phyloP scores from a whole-genome alignment of 2,113 vertebrate species.

The Silurus asotus region DNA sequence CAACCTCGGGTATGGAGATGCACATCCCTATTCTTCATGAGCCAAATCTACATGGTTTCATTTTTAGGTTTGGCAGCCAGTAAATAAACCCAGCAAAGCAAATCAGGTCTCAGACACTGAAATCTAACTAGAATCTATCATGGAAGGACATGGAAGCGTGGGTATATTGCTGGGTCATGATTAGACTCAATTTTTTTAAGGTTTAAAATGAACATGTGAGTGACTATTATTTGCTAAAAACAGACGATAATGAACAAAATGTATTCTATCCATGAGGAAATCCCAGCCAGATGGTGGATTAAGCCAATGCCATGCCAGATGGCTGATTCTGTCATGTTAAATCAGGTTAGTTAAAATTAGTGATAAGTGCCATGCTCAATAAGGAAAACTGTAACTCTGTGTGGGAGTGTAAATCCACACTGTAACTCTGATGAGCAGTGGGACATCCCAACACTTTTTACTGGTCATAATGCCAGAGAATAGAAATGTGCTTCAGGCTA shows the following conservation, averaged over 20 bases:
- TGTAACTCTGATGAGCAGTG: not conserved
- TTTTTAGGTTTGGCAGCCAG: not conserved
- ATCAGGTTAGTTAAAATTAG: constrained; percentile 10
- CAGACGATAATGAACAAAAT: not conserved
- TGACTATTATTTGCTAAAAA: not conserved
- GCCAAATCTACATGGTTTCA: not conserved
- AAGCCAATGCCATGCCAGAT: not conserved
- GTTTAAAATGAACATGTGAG: not conserved
- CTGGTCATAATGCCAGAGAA: not conserved
- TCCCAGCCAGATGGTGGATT: constrained; percentile 14
- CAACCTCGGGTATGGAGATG: too few species aligned
- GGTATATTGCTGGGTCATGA: not conserved
- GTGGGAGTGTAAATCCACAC: not conserved
- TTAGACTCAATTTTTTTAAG: not conserved
- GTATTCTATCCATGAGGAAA: constrained; percentile 15
- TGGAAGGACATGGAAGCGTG: not conserved
- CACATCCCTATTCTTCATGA: too few species aligned
- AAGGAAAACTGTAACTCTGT: not conserved
- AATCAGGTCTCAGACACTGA: not conserved
- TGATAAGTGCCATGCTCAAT: constrained; percentile 16
- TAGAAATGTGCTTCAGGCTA: not conserved
- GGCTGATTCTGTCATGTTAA: not conserved
- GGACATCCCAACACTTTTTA: not conserved
- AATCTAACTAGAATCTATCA: not conserved
- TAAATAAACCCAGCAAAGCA: not conserved